These are phyloP conservation scores for Frankliniella intonsa DNA, from an alignment of 2,888 invertebrate species.

Conservation along the genomic window DNA sequence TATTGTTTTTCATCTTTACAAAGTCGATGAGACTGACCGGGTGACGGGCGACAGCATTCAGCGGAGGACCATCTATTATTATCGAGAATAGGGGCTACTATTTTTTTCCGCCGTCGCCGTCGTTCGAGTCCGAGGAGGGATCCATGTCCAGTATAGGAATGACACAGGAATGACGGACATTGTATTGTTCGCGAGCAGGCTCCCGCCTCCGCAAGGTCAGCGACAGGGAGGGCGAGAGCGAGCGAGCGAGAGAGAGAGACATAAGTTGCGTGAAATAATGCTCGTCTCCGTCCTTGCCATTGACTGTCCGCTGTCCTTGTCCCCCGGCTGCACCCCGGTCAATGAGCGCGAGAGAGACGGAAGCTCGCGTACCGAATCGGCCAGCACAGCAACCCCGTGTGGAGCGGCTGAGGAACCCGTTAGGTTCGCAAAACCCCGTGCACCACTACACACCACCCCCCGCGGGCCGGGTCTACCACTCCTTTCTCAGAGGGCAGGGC, in stretches of 20 bases:
- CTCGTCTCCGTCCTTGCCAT: neutral
- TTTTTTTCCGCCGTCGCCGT: neutral
- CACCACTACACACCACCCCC: neutral
- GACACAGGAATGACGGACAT: neutral
- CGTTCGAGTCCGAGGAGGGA: neutral
- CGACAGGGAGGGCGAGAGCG: neutral
- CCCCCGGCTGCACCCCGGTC: neutral
- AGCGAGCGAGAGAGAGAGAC: neutral
- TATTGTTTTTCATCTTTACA: neutral
- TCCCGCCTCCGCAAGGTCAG: neutral
- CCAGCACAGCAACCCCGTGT: neutral
- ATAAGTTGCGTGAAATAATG: constrained; percentile 13
- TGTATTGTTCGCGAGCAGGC: neutral
- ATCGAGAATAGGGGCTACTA: neutral
- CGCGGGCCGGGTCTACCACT: neutral
- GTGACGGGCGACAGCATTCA: neutral
- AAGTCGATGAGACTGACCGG: neutral
- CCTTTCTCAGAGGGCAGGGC: too few species aligned
- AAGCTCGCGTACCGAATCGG: neutral
- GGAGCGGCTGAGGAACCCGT: neutral
- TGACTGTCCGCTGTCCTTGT: too few species aligned
- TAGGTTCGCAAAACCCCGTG: neutral
- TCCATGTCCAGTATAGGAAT: too few species aligned
- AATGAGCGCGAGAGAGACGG: neutral
- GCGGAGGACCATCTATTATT: neutral